phyloP scores from a whole-genome alignment of 2,113 vertebrate genomes.

The Ramphastos sulfuratus region DNA sequence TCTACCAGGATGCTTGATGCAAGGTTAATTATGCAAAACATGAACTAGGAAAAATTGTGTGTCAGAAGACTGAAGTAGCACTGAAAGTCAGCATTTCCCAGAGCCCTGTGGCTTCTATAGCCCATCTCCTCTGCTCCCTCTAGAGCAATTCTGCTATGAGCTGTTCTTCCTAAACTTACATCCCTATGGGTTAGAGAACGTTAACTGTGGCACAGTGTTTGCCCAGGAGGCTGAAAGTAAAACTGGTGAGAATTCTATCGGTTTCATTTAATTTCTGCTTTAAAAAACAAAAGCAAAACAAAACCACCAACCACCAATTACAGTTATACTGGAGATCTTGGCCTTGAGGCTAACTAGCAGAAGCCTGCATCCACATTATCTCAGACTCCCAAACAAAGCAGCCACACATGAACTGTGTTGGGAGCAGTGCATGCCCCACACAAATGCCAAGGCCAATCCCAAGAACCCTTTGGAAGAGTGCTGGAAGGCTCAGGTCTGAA shows the following conservation, averaged over 20 bases:
- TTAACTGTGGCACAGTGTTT: constrained; percentile 39
- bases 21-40: constrained; percentile 19
- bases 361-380: neutral
- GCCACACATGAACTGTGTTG: accelerated
- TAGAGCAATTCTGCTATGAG: constrained; percentile 51
- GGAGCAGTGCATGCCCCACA: neutral
- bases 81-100: neutral
- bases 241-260: constrained; percentile 31
- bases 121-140: constrained; percentile 36
- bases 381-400: neutral
- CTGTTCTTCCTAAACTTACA: constrained; percentile 13
- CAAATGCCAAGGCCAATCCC: neutral
- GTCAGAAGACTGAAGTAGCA: neutral
- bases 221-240: constrained; percentile 36
- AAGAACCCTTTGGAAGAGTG: neutral
- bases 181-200: constrained; percentile 41
- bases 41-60: neutral
- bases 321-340: neutral
- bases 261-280: neutral
- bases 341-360: neutral
- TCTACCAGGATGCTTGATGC: neutral
- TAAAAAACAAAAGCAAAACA: neutral
- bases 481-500: neutral
- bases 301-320: neutral
- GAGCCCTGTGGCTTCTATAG: neutral